phyloP scores from a whole-genome alignment of 2,113 vertebrate species.

The Seriola aureovittata region DNA sequence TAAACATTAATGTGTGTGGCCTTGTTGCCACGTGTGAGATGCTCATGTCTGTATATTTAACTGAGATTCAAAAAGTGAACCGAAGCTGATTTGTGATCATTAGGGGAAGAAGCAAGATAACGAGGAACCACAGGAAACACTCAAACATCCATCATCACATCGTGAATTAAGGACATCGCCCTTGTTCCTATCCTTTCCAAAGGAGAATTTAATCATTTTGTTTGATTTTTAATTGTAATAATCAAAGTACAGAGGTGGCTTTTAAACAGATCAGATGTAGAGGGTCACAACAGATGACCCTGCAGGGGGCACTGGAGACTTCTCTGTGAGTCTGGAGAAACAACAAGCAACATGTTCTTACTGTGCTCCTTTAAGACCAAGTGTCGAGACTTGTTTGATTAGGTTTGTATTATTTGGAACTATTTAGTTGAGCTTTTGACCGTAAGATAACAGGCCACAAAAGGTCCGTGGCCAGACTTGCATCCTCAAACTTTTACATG shows the following conservation, averaged over 20 bases:
- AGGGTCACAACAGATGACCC: conserved; percentile 83
- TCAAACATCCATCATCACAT: conserved; percentile 15
- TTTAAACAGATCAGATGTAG: conserved; percentile 76
- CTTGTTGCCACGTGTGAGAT: background rate
- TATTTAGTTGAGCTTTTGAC: no score
- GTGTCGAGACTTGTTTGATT: no score
- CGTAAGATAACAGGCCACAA: no score
- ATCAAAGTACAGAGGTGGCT: conserved; percentile 80
- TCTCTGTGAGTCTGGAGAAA: background rate
- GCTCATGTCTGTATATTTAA: background rate
- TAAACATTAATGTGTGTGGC: background rate
- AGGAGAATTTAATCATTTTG: background rate
- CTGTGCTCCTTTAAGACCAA: no score
- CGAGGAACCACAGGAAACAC: background rate
- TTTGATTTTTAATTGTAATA: background rate
- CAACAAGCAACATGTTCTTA: no score
- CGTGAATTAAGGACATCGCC: background rate
- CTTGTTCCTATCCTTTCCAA: background rate
- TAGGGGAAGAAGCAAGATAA: conserved; percentile 83
- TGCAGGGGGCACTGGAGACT: conserved; percentile 76
- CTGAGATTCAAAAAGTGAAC: conserved; percentile 21
- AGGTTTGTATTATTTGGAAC: no score
- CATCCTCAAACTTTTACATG: no score
- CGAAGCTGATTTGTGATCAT: conserved; percentile 75
- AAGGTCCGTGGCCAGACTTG: no score